Evolutionary conservation across 2,888 invertebrate species (phyloP).

Genomic region (Gryllus longicercus): DNA sequence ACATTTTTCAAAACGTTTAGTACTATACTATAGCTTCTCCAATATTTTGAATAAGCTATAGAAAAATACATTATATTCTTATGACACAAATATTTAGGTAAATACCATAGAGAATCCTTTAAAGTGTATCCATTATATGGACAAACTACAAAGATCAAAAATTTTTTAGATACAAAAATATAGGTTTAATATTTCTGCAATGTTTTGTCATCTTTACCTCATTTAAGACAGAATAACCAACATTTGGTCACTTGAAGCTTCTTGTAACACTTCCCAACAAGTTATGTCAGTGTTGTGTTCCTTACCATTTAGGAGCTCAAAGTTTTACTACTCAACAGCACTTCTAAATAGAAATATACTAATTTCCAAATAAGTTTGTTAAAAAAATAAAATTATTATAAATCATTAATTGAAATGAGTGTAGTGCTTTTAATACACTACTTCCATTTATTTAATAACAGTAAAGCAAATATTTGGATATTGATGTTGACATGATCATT

Average conservation of each 20-base stretch:
- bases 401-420: too few relatives aligned
- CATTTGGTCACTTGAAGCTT: neutral
- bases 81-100: conserved; percentile 1
- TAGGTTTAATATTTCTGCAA: neutral
- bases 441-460: too few relatives aligned
- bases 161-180: neutral
- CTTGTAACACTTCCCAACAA: neutral
- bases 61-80: conserved; percentile 10
- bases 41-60: neutral
- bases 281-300: neutral
- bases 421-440: too few relatives aligned
- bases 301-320: neutral
- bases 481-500: too few relatives aligned
- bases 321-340: too few relatives aligned
- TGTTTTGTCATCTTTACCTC: neutral
- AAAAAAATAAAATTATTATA: too few relatives aligned
- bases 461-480: too few relatives aligned
- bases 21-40: conserved; percentile 9
- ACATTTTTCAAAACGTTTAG: neutral
- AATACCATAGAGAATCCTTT: neutral
- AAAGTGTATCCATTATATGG: conserved; percentile 17
- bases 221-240: neutral
- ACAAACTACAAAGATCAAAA: neutral
- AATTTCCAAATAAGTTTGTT: too few relatives aligned
- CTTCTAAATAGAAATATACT: too few relatives aligned